phyloP scores from a whole-genome alignment of 2,797 vertebrate species.

The Percopsis omiscomaycus region DNA sequence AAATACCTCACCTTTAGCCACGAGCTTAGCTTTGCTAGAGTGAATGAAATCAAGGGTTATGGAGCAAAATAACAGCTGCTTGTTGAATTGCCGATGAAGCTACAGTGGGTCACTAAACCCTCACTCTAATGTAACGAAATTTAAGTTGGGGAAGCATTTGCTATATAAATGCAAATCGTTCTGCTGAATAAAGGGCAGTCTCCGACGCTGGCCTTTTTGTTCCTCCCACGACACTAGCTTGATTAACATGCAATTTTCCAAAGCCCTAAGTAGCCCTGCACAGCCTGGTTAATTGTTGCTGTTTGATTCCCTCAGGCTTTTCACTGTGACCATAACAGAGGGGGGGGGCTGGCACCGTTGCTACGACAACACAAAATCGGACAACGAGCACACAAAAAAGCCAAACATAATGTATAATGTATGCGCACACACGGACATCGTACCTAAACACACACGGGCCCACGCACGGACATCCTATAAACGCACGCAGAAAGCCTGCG shows the following conservation, averaged over 20 bases:
- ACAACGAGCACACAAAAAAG: no score
- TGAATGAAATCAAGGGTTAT: constrained; percentile 34
- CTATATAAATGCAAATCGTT: constrained; percentile 41
- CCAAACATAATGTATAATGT: neutral
- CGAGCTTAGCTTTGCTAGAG: constrained; percentile 38
- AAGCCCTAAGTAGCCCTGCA: constrained; percentile 38
- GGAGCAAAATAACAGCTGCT: constrained; percentile 32
- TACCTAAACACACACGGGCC: neutral
- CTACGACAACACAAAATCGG: constrained; percentile 57
- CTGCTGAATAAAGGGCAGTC: constrained; percentile 2
- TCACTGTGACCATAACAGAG: constrained; percentile 36
- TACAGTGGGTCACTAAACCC: neutral
- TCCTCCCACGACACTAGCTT: constrained; percentile 40
- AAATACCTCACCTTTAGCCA: constrained; percentile 46
- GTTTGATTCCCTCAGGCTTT: constrained; percentile 46
- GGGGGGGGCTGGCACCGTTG: constrained; percentile 42
- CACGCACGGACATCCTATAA: neutral
- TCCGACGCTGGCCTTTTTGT: constrained; percentile 24
- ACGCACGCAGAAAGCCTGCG: neutral
- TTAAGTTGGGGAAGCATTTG: constrained; percentile 31
- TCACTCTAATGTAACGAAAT: constrained; percentile 20
- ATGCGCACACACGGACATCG: neutral
- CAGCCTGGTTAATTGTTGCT: constrained; percentile 50
- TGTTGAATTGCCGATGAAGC: constrained; percentile 24
- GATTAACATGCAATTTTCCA: constrained; percentile 46